These are phyloP conservation scores for Ceratosolen solmsi DNA, from an alignment of 1,140 invertebrate species.

Conservation along the genomic window DNA sequence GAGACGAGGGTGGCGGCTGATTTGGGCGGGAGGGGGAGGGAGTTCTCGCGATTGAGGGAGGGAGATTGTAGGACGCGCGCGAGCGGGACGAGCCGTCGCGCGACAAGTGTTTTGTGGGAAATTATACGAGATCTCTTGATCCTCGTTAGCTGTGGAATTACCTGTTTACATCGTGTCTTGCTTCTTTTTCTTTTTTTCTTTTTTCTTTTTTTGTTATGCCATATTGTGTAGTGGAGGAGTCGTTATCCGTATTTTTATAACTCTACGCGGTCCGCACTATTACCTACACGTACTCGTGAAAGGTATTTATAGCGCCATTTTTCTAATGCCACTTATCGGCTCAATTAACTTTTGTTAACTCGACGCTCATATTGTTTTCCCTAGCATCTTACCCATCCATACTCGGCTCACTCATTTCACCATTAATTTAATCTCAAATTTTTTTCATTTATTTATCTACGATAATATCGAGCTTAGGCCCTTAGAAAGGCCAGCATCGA, in stretches of 20 bases:
- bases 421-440: no score
- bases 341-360: not conserved
- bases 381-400: not conserved
- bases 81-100: constrained; percentile 30
- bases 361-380: not conserved
- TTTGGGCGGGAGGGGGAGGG: not conserved
- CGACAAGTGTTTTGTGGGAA: constrained; percentile 47
- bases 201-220: not conserved
- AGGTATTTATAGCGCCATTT: not conserved
- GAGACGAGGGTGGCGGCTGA: not conserved
- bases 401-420: no score
- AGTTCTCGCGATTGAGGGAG: not conserved
- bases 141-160: constrained; percentile 44
- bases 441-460: no score
- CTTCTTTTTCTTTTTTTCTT: not conserved
- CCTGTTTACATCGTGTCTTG: constrained; percentile 37
- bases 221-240: constrained; percentile 4
- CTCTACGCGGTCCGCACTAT: not conserved
- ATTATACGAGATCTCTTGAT: constrained; percentile 33
- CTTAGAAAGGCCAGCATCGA: no score
- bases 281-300: no score
- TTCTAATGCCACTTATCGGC: not conserved
- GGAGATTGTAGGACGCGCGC: not conserved
- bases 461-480: no score
- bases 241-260: constrained; percentile 29